phyloP scores from a whole-genome alignment of 2,797 vertebrate species.

The Darevskia mixta region DNA sequence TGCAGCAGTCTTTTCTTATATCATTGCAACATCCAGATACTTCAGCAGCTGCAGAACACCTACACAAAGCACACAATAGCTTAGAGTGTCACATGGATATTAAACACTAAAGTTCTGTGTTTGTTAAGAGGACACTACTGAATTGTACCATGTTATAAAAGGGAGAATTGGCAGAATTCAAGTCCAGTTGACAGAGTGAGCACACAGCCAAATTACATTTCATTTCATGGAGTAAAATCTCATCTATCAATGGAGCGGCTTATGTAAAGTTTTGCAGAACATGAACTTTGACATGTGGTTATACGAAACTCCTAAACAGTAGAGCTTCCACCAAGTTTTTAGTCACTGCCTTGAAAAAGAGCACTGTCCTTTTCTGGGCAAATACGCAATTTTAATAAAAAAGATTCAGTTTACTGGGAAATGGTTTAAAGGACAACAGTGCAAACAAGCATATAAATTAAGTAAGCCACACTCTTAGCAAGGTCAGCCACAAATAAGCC shows the following conservation, averaged over 20 bases:
- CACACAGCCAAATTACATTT: not conserved
- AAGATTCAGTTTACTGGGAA: not conserved
- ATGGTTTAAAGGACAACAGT: not conserved
- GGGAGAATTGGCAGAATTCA: not conserved
- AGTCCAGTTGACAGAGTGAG: not conserved
- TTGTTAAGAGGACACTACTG: not conserved
- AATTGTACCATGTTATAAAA: not conserved
- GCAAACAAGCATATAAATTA: not conserved
- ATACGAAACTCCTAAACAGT: not conserved
- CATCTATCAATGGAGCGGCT: not conserved
- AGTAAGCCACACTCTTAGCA: not conserved
- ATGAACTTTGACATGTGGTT: not conserved
- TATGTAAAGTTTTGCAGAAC: constrained; percentile 4
- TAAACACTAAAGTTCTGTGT: not conserved
- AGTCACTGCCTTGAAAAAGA: not conserved
- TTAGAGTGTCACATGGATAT: not conserved
- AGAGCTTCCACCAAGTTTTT: not conserved
- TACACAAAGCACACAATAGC: not conserved
- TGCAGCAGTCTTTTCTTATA: not conserved
- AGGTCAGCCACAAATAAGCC: not conserved
- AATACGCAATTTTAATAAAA: not conserved
- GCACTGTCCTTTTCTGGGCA: not conserved
- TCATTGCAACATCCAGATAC: not conserved
- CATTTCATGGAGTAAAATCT: not conserved
- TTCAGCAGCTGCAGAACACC: not conserved